These are phyloP conservation scores for Shinisaurus crocodilurus DNA, from an alignment of 2,113 vertebrate species.

Conservation along the genomic window DNA sequence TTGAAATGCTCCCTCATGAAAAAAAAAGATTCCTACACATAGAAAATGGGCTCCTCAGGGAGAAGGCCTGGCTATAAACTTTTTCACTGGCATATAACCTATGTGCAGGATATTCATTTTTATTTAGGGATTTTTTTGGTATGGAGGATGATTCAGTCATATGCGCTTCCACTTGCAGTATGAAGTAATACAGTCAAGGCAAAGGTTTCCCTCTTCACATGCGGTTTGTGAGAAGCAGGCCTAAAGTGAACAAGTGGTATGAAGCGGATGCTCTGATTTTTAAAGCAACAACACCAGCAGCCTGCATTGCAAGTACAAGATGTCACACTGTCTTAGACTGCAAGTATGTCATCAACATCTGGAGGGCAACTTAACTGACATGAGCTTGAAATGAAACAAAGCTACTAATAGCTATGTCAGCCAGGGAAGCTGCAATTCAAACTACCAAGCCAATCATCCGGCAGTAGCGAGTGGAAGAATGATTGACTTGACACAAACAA, in stretches of 20 bases:
- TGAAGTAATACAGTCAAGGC: not conserved
- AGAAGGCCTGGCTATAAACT: not conserved
- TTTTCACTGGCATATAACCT: not conserved
- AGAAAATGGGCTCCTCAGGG: not conserved
- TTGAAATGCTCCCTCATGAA: not conserved
- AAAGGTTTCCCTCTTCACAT: not conserved
- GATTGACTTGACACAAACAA: constrained; percentile 29
- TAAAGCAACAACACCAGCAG: not conserved
- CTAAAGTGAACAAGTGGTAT: not conserved
- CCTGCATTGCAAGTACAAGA: rapidly evolving
- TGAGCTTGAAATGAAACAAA: constrained; percentile 29
- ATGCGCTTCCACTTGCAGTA: not conserved
- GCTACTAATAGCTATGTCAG: not conserved
- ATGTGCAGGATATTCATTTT: too few relatives aligned
- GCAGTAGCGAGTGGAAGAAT: constrained; percentile 34
- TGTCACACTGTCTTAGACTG: not conserved
- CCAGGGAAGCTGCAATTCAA: constrained; percentile 28
- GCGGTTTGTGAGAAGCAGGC: not conserved
- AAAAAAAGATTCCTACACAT: not conserved
- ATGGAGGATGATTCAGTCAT: not conserved
- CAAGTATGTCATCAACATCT: not conserved
- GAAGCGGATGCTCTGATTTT: constrained; percentile 13
- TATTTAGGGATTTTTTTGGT: not conserved
- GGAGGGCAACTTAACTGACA: not conserved
- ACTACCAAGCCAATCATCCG: constrained; percentile 47